Conservation (phyloP, 2,797 vertebrate species). For the Hybognathus amarus region DNA sequence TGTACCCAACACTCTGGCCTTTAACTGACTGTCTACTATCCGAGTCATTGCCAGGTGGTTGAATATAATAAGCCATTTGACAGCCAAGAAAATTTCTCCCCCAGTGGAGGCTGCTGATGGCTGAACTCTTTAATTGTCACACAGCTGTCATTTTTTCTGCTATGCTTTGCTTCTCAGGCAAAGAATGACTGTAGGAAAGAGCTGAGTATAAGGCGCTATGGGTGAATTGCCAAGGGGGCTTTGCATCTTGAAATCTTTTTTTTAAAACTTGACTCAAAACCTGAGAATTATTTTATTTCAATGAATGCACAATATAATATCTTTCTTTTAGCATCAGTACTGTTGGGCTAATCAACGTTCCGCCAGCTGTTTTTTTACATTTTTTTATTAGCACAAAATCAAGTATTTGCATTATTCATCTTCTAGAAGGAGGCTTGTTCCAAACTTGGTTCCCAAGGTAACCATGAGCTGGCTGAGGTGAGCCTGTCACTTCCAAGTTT, state of each 20-base stretch:
- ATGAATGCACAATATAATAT: background rate
- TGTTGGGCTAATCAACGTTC: constrained; percentile 29
- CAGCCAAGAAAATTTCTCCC: constrained; percentile 59
- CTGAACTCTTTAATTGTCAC: constrained; percentile 65
- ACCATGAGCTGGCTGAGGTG: constrained; percentile 39
- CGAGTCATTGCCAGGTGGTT: constrained; percentile 62
- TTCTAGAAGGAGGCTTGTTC: background rate
- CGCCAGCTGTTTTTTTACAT: background rate
- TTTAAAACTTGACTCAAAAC: constrained; percentile 30
- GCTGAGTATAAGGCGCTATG: constrained; percentile 55
- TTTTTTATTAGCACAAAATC: constrained; percentile 36
- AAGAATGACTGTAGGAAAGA: constrained; percentile 42
- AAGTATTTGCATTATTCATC: constrained; percentile 55
- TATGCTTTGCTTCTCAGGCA: constrained; percentile 52
- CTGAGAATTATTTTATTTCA: background rate
- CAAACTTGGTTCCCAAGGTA: constrained; percentile 50
- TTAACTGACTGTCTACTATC: constrained; percentile 61
- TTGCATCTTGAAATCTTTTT: constrained; percentile 42
- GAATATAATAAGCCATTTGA: constrained; percentile 60
- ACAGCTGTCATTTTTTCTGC: constrained; percentile 64
- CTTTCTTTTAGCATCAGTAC: constrained; percentile 19
- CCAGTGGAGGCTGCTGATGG: constrained; percentile 52
- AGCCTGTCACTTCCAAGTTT: constrained; percentile 51
- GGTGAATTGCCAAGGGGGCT: constrained; percentile 56
- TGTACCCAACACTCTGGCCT: constrained; percentile 46